Evolutionary conservation across 2,888 invertebrate genomes (phyloP).

Genomic region (Oscheius sp.): DNA sequence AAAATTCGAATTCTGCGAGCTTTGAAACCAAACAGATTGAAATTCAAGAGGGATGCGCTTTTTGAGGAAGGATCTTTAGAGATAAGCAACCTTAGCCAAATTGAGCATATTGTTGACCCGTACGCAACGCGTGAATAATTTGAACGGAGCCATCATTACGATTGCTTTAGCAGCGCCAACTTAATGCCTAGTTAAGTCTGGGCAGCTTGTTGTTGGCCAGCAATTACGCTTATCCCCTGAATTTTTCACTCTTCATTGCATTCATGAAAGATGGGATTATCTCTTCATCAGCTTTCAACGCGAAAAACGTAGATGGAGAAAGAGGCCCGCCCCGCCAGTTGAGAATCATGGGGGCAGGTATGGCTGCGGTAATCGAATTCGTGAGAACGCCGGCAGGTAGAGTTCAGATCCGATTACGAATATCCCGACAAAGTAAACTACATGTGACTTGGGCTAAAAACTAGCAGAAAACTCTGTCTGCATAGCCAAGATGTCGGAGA

Average conservation of each 20-base stretch:
- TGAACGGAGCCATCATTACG: constrained; percentile 29
- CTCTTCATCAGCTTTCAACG: constrained; percentile 12
- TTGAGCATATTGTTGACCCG: constrained; percentile 32
- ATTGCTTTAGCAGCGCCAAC: constrained; percentile 27
- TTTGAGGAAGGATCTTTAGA: neutral
- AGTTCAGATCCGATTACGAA: constrained; percentile 16
- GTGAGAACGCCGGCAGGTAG: constrained; percentile 12
- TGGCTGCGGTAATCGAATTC: constrained; percentile 23
- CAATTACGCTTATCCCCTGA: constrained; percentile 15
- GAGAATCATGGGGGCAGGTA: neutral
- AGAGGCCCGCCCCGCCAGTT: neutral
- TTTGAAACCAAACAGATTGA: constrained; percentile 11
- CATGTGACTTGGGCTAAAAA: constrained; percentile 4
- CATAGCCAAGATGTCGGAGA: constrained; percentile 21
- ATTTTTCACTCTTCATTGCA: constrained; percentile 23
- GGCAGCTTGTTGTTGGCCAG: constrained; percentile 11
- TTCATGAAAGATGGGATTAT: constrained; percentile 18
- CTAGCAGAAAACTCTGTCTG: constrained; percentile 22
- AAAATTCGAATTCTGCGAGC: neutral
- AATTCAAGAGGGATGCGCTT: constrained; percentile 17
- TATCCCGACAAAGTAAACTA: neutral
- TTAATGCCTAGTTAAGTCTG: constrained; percentile 26
- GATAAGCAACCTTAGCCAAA: constrained; percentile 16
- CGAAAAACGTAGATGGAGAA: neutral
- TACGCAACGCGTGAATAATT: constrained; percentile 30